Evolutionary conservation across 2,888 invertebrate species (phyloP).

Genomic region (Spisula subtruncata): DNA sequence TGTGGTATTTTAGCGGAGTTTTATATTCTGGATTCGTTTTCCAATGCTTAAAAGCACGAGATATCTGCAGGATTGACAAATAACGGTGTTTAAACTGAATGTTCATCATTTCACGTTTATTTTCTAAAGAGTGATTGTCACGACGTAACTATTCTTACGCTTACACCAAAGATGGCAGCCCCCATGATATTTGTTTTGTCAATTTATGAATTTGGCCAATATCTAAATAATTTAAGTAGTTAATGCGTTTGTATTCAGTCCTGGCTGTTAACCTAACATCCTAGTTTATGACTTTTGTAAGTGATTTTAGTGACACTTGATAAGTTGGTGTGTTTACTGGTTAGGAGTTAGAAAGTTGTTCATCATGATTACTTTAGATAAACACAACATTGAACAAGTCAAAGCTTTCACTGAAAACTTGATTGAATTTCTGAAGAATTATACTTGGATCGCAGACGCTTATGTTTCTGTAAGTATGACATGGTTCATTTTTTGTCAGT

Average conservation of each 20-base stretch:
- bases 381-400: conserved; percentile 27
- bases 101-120: background rate
- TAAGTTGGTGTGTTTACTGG: background rate
- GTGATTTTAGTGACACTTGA: background rate
- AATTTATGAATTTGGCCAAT: too few relatives aligned
- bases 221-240: too few relatives aligned
- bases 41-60: background rate
- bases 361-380: background rate
- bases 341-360: background rate
- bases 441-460: conserved; percentile 52
- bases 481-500: background rate
- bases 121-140: background rate
- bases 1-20: background rate
- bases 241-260: too few relatives aligned
- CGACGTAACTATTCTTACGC: background rate
- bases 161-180: background rate
- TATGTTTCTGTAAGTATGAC: conserved; percentile 55
- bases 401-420: background rate
- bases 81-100: background rate
- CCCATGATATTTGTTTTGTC: background rate
- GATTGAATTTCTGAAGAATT: conserved; percentile 33
- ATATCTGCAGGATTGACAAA: background rate
- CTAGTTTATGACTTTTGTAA: too few relatives aligned
- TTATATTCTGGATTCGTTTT: background rate
- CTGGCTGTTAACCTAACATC: too few relatives aligned